Percentiles rank a stretch among this genome's conserved stretches.
These are phyloP conservation scores for Mionectes macconnelli DNA, from an alignment of 2,113 vertebrate species.

Conservation along the genomic window DNA sequence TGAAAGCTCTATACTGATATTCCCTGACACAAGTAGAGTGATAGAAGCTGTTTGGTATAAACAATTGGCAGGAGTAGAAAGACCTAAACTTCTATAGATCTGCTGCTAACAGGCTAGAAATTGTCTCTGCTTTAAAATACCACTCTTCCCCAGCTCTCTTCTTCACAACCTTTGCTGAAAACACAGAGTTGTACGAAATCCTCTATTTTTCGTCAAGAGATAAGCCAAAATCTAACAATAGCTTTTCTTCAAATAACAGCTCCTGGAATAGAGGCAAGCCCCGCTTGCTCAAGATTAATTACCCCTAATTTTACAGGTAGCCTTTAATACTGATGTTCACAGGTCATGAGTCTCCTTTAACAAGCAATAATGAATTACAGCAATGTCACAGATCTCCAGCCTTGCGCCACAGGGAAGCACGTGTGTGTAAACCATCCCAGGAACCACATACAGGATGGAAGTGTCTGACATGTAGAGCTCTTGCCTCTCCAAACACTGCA, in stretches of 20 bases:
- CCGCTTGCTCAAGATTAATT: not conserved
- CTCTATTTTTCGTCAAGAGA: not conserved
- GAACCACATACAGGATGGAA: not conserved
- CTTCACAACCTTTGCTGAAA: not conserved
- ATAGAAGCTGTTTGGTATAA: not conserved
- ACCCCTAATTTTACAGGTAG: not conserved
- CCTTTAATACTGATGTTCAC: not conserved
- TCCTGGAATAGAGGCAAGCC: not conserved
- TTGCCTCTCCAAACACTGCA: not conserved
- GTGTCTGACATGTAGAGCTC: not conserved
- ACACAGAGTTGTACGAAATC: not conserved
- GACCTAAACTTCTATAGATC: not conserved
- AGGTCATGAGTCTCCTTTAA: not conserved
- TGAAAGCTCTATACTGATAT: not conserved
- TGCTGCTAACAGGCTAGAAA: not conserved
- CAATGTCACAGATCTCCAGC: not conserved
- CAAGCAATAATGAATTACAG: not conserved
- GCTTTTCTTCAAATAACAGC: not conserved
- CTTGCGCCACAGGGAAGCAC: not conserved
- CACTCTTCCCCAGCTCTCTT: not conserved
- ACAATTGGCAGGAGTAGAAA: not conserved
- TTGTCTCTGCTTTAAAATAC: not conserved
- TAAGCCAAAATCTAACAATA: not conserved
- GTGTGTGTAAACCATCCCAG: not conserved
- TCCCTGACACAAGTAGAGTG: not conserved